Percentiles rank a stretch among this genome's conserved stretches.
Evolutionary conservation across 2,113 vertebrate species (phyloP).

Genomic region (Proterorhinus semilunaris): DNA sequence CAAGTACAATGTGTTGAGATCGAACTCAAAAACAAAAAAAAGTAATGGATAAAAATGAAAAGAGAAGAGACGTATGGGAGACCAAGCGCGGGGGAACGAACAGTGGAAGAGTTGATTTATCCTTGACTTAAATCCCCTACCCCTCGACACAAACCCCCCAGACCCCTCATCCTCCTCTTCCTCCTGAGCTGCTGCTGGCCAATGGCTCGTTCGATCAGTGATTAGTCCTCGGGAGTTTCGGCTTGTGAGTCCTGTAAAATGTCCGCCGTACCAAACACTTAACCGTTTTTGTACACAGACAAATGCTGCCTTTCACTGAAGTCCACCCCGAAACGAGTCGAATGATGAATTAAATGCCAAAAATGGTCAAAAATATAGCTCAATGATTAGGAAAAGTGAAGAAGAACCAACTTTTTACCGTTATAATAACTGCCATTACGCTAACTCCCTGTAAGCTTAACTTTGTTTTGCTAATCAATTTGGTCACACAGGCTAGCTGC

Average conservation of each 20-base stretch:
- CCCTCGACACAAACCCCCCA: background rate
- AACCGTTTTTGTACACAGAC: background rate
- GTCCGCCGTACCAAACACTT: constrained; percentile 13
- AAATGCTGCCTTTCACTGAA: constrained; percentile 28
- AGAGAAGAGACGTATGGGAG: constrained; percentile 59
- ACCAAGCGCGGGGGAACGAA: constrained; percentile 66
- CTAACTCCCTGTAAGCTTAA: background rate
- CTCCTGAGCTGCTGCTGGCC: constrained; percentile 43
- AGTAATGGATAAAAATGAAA: constrained; percentile 60
- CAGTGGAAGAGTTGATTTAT: constrained; percentile 67
- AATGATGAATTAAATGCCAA: background rate
- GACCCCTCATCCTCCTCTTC: constrained; percentile 6
- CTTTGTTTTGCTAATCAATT: constrained; percentile 1
- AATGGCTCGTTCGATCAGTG: constrained; percentile 53
- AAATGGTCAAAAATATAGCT: background rate
- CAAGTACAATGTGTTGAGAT: constrained; percentile 95
- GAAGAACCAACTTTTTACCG: background rate
- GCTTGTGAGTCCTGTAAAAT: constrained; percentile 42
- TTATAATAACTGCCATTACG: background rate
- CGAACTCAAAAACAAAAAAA: constrained; percentile 69
- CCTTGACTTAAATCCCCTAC: constrained; percentile 49
- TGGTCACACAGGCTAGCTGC: background rate
- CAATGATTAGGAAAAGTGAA: background rate
- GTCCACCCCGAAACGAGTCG: background rate
- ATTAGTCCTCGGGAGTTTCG: constrained; percentile 42